Evolutionary conservation across 2,888 invertebrate genomes (phyloP), one percentile per base, ranked within the genome.

Genomic region (Drosophila colorata): DNA sequence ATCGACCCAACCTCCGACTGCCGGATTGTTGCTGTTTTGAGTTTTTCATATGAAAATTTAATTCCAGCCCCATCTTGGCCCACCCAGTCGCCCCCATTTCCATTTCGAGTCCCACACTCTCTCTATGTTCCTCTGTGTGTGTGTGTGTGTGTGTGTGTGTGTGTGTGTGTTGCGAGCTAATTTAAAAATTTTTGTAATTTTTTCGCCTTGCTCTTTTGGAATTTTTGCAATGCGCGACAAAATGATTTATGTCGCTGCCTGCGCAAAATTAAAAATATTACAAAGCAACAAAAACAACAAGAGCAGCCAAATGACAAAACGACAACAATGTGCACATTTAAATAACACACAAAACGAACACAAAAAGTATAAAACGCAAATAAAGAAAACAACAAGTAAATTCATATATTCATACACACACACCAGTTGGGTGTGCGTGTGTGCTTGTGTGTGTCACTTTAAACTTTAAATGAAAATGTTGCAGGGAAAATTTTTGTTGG

Each of bases 161-260:
- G 37, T 66, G 59, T 77, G 59, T 69, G 67, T 76, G 70, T 61
- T 70, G 82, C 85, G 76, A 88, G 90, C 90, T 88, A 88, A 88
- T 88, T 88, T 89, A 89, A 88, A 88, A 90, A 85, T 88, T 80
- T 77, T 86, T 88, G 89, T 87, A 86, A 89, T 85, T 85, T 89
- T 89, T 89, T 87, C 86, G 87, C 81, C 67, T 87, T 78, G 83
- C 78, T 86, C 88, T 87, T 87, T 89, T 88, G 85, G 87, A 88
- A 88, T 88, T 81, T 84, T 81, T 84, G 83, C 83, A 89, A 88
- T 91, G 91, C 90, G 90, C 90, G 90, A 90, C 90, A 88, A 90
- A 91, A 90, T 91, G 90, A 90, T 90, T 90, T 90, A 90, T 90
- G 90, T 78, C 81, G 82, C 85, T 88, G 83, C 88, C 87, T 87